These are phyloP conservation scores for Lithodes maja DNA, from an alignment of 2,888 invertebrate species.

Conservation along the genomic window DNA sequence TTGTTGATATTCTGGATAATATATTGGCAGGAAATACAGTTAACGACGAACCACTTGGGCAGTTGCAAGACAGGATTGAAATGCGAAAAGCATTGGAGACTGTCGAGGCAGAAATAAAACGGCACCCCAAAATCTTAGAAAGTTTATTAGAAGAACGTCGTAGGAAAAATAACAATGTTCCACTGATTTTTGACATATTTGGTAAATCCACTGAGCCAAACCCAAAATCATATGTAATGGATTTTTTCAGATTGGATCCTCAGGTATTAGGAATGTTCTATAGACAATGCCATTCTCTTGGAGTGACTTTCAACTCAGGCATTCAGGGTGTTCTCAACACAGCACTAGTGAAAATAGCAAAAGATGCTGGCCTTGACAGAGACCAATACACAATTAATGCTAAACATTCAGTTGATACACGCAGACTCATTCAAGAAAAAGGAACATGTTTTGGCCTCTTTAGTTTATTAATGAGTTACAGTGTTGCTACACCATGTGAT, in stretches of 20 bases:
- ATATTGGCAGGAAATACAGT: not conserved
- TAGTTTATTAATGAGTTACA: not conserved
- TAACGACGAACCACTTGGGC: conserved; percentile 1
- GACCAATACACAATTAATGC: conserved; percentile 1
- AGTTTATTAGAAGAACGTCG: not conserved
- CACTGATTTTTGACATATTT: conserved; percentile 3
- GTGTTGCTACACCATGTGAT: not conserved
- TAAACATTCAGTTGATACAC: not conserved
- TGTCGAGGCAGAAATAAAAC: not conserved
- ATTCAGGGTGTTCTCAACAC: conserved; percentile 13
- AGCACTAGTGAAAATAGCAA: conserved; percentile 16
- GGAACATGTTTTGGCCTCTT: not conserved
- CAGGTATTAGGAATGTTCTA: not conserved
- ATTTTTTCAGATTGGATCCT: not conserved
- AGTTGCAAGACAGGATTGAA: conserved; percentile 3
- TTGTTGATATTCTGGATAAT: not conserved
- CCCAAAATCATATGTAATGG: not conserved
- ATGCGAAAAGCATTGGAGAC: not conserved
- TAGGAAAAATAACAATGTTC: not conserved
- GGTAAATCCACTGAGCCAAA: not conserved
- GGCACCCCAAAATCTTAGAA: not conserved
- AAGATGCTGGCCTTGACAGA: not conserved
- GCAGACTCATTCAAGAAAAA: not conserved
- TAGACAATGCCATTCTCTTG: not conserved
- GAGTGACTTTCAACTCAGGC: conserved; percentile 8